Conservation (phyloP, 2,888 invertebrate genomes). For the Hartigia nigra region DNA sequence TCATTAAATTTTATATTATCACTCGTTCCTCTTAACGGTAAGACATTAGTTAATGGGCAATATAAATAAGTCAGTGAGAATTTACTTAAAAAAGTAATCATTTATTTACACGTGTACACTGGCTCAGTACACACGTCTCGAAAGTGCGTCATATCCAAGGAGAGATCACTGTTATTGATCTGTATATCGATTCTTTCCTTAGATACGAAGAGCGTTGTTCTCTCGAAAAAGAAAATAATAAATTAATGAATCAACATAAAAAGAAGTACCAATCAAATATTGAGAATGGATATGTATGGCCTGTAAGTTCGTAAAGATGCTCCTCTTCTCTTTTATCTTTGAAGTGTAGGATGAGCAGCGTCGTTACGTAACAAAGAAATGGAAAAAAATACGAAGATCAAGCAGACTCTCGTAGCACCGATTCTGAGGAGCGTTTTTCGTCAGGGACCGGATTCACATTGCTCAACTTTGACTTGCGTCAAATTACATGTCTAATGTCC, state of each 20-base stretch:
- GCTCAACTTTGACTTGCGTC: neutral
- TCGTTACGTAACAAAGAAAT: neutral
- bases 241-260: conserved; percentile 18
- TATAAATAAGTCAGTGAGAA: neutral
- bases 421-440: neutral
- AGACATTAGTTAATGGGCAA: neutral
- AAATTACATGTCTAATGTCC: neutral
- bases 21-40: neutral
- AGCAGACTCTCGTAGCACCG: neutral
- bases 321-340: neutral
- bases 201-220: neutral
- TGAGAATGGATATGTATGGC: conserved; percentile 20
- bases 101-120: conserved; percentile 51
- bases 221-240: neutral
- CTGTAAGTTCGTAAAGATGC: neutral
- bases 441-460: neutral
- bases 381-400: neutral
- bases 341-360: neutral
- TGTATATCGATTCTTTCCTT: neutral
- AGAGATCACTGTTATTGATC: neutral
- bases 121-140: conserved; percentile 24
- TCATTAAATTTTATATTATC: neutral
- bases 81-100: conserved; percentile 51
- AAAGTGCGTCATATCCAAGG: neutral
- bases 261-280: conserved; percentile 13